Conservation (phyloP, 2,797 vertebrate species). For the Enteromius radiatus region DNA sequence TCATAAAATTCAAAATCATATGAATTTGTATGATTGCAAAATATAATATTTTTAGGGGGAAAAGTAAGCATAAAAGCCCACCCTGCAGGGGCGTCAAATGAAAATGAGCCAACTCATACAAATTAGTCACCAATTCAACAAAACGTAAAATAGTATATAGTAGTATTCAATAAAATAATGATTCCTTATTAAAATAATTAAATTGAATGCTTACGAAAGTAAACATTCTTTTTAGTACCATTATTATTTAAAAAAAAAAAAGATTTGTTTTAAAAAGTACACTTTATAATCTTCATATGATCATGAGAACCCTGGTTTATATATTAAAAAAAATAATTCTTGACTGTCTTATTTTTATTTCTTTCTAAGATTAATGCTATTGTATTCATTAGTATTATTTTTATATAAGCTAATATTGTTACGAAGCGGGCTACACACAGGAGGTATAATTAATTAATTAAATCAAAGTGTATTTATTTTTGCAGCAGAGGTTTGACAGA, state of each 20-base stretch:
- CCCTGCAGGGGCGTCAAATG: not conserved
- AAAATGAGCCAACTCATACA: not conserved
- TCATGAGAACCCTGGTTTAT: not conserved
- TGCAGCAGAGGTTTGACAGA: no score
- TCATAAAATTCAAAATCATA: no score
- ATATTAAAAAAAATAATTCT: not conserved
- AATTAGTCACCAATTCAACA: not conserved
- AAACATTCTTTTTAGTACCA: not conserved
- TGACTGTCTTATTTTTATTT: not conserved
- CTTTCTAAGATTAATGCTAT: not conserved
- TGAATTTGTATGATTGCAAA: not conserved
- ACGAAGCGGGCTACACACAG: no score
- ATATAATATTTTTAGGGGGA: not conserved
- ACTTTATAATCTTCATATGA: not conserved
- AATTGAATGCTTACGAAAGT: no score
- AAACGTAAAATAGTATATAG: not conserved
- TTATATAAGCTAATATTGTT: not conserved
- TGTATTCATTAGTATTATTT: not conserved
- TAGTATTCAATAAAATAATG: not conserved
- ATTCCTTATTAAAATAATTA: no score
- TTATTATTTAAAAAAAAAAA: not conserved
- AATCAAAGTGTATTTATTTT: no score
- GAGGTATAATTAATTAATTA: no score
- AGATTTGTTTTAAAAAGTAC: not conserved
- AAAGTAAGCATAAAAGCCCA: not conserved